Percentiles rank a stretch among this genome's conserved stretches.
Evolutionary conservation across 2,888 invertebrate species (phyloP).

Genomic region (Coecobrya sp.): DNA sequence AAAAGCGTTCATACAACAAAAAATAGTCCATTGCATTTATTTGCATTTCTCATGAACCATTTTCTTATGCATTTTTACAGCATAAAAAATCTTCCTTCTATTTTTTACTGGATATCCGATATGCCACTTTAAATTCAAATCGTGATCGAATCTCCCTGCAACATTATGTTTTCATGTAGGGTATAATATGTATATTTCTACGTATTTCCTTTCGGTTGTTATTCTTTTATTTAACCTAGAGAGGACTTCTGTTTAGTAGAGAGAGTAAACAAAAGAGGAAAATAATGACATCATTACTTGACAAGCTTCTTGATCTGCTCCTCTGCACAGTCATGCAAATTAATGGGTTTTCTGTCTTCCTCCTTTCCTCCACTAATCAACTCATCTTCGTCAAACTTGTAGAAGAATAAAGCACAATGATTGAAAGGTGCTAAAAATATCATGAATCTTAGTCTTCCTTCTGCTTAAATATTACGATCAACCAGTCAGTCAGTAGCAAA

Average conservation of each 20-base stretch:
- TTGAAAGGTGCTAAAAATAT: constrained; percentile 34
- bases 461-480: background rate
- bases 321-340: constrained; percentile 57
- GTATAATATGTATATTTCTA: background rate
- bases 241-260: background rate
- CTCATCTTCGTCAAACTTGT: background rate
- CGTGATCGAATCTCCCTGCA: too few relatives aligned
- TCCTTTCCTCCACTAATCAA: background rate
- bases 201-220: background rate
- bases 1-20: too few relatives aligned
- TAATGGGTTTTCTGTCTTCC: constrained; percentile 45
- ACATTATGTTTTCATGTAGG: background rate
- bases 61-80: background rate
- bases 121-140: background rate
- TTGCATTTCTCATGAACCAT: background rate
- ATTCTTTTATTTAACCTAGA: background rate
- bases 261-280: background rate
- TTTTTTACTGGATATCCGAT: background rate
- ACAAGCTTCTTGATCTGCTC: background rate
- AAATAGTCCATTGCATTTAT: background rate
- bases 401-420: background rate
- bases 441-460: background rate
- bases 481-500: constrained; percentile 10
- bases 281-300: constrained; percentile 46
- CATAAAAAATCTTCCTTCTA: background rate